phyloP scores from a whole-genome alignment of 2,888 invertebrate species.

The Folsomia candida region DNA sequence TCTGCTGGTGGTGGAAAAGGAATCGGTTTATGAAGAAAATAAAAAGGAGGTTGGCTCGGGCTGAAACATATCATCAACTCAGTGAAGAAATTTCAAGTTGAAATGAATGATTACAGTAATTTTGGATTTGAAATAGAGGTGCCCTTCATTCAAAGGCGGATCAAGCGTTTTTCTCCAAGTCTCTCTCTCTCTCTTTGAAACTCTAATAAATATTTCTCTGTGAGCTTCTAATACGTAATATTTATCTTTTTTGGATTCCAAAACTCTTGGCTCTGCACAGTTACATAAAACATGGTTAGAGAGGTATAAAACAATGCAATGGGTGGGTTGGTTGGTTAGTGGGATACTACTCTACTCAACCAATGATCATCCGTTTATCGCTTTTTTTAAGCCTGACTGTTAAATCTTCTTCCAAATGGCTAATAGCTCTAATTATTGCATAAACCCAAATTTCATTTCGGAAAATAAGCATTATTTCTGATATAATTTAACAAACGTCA shows the following conservation, averaged over 20 bases:
- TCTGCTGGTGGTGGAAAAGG: not conserved
- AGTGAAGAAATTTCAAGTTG: conserved; percentile 51
- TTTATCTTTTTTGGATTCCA: not conserved
- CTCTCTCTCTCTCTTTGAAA: too few species aligned
- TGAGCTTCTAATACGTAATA: not conserved
- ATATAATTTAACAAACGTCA: conserved; percentile 48
- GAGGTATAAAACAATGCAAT: too few species aligned
- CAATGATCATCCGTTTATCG: conserved; percentile 5
- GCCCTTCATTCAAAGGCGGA: conserved; percentile 51
- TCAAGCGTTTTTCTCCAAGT: conserved; percentile 46
- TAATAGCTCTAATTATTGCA: conserved; percentile 51
- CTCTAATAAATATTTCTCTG: conserved; percentile 35
- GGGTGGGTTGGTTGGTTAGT: too few species aligned
- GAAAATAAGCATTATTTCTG: conserved; percentile 43
- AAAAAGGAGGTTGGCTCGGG: conserved; percentile 44
- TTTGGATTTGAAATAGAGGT: conserved; percentile 49
- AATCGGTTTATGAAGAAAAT: conserved; percentile 42
- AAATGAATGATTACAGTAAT: conserved; percentile 52
- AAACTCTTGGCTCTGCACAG: too few species aligned
- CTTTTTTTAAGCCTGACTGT: conserved; percentile 32
- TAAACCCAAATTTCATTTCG: conserved; percentile 8
- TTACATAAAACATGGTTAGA: too few species aligned
- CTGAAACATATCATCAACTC: conserved; percentile 51
- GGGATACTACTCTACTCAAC: not conserved
- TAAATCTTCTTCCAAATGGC: conserved; percentile 50